Percentiles rank a stretch among this genome's conserved stretches.
These are phyloP conservation scores for Aleadryas rufinucha DNA, from an alignment of 2,113 vertebrate genomes.

Conservation along the genomic window DNA sequence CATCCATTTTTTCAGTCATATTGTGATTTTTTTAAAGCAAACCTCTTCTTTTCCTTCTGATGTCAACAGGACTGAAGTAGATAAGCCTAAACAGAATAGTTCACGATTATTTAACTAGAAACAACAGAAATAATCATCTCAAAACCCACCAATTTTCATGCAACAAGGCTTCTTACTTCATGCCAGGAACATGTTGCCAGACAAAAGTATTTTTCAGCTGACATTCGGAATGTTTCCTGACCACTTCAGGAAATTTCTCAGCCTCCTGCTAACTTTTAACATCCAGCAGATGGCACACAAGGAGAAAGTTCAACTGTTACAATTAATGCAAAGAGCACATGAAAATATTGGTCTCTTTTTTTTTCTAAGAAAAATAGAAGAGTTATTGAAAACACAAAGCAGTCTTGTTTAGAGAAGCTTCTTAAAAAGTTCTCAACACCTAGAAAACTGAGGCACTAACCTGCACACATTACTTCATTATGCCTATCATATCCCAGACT, in stretches of 20 bases:
- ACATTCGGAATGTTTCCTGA: not conserved
- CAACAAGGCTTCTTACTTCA: not conserved
- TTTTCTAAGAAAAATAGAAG: not conserved
- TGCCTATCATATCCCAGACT: not conserved
- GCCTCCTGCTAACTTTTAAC: not conserved
- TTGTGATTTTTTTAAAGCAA: not conserved
- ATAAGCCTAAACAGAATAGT: not conserved
- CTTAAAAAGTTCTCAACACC: not conserved
- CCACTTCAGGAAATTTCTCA: not conserved
- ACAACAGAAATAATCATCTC: not conserved
- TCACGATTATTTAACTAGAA: not conserved
- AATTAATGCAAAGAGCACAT: not conserved
- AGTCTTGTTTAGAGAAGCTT: not conserved
- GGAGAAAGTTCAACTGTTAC: not conserved
- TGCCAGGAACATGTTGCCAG: not conserved
- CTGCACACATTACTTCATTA: not conserved
- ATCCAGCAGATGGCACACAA: conserved; percentile 54
- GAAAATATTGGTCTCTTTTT: not conserved
- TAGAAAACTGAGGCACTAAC: not conserved
- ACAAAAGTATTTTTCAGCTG: not conserved
- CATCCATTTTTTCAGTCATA: not conserved
- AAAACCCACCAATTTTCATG: not conserved
- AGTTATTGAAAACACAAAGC: not conserved
- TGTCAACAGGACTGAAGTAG: not conserved
- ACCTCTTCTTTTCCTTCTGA: not conserved